Evolutionary conservation across 2,888 invertebrate genomes (phyloP).

Genomic region (Cosmopolites sordidus): DNA sequence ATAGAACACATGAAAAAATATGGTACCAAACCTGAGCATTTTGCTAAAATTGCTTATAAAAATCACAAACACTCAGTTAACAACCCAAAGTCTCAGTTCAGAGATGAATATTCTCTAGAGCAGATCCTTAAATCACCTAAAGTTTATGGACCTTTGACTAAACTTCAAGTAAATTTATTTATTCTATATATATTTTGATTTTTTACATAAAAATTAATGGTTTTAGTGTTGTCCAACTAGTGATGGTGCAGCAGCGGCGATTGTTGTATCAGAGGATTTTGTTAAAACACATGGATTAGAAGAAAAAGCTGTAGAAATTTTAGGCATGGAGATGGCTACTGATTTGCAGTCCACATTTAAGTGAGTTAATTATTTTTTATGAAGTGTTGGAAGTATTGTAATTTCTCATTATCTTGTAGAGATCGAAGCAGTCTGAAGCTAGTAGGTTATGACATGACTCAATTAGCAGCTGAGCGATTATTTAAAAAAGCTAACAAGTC

Average conservation of each 20-base stretch:
- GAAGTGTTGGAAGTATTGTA: too few relatives aligned
- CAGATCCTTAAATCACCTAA: conserved; percentile 85
- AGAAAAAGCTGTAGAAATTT: conserved; percentile 86
- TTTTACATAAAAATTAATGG: neutral
- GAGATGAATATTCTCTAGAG: conserved; percentile 84
- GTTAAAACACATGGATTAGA: conserved; percentile 79
- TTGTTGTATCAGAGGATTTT: conserved; percentile 88
- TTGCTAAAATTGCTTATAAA: conserved; percentile 96
- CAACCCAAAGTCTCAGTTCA: conserved; percentile 95
- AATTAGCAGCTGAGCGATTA: conserved; percentile 69
- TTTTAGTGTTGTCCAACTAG: conserved; percentile 89
- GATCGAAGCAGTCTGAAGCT: conserved; percentile 77
- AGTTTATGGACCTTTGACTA: conserved; percentile 89
- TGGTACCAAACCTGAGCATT: conserved; percentile 87
- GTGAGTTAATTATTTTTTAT: too few relatives aligned
- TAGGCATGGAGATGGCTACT: conserved; percentile 96
- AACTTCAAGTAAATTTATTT: conserved; percentile 60
- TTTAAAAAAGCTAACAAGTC: conserved; percentile 70
- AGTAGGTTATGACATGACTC: conserved; percentile 92
- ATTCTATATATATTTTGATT: conserved; percentile 3
- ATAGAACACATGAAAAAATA: conserved; percentile 94
- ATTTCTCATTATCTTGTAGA: conserved; percentile 49
- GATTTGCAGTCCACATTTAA: conserved; percentile 76
- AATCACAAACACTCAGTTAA: conserved; percentile 96
- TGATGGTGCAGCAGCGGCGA: conserved; percentile 93